Evolutionary conservation across 1,140 invertebrate genomes (phyloP), one percentile per base, ranked within the genome.

Genomic region (Mya arenaria): DNA sequence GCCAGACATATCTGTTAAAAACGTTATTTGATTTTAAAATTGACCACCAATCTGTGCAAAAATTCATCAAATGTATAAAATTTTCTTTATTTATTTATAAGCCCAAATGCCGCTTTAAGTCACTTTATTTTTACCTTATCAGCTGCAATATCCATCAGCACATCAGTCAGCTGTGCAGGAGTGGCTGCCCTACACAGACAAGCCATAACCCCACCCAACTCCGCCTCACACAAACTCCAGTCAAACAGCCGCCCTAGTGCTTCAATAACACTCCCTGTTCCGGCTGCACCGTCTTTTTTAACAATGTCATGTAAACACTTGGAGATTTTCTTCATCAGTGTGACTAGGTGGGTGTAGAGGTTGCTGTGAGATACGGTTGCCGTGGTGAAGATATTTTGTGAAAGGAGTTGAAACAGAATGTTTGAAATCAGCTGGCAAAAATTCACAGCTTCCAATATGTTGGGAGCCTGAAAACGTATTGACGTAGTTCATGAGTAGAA

Each of bases 51-150:
- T n/a, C n/a, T n/a, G n/a, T n/a, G n/a, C n/a, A n/a, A n/a, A n/a
- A n/a, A n/a, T n/a, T n/a, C n/a, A n/a, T n/a, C n/a, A n/a, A n/a
- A n/a, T n/a, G n/a, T n/a, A n/a, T n/a, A n/a, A n/a, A n/a, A n/a
- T n/a, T n/a, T n/a, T n/a, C n/a, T n/a, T n/a, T n/a, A n/a, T n/a
- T n/a, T n/a, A n/a, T n/a, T n/a, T n/a, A n/a, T n/a, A n/a, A n/a
- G n/a, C n/a, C n/a, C n/a, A n/a, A n/a, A n/a, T n/a, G n/a, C n/a
- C n/a, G n/a, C n/a, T n/a, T n/a, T n/a, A n/a, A n/a, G n/a, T n/a
- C n/a, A n/a, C n/a, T n/a, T n/a, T n/a, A n/a, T 6, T 28, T 17
- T 62, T 44, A 82, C 79, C 69, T 73, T 72, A 37, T 82, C 79
- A 28, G 37, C 52, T 23, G 56, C 39, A 32, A 82, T 65, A n/a